phyloP scores from a whole-genome alignment of 2,797 vertebrate species.

The Megalops cyprinoides region DNA sequence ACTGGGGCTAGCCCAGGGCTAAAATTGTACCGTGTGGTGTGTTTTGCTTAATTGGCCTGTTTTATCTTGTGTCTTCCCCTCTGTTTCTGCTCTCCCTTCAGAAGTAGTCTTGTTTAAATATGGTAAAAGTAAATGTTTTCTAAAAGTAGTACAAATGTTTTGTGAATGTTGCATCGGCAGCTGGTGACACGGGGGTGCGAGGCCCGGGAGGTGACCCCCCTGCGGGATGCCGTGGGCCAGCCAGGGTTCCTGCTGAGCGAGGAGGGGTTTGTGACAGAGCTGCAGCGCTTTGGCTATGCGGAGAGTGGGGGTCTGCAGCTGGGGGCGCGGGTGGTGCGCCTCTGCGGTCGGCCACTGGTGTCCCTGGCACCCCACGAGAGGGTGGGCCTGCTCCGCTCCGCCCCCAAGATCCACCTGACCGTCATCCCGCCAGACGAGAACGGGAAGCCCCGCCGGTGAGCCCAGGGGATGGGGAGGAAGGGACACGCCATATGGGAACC shows the following conservation, averaged over 20 bases:
- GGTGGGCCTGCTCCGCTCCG: conserved; percentile 75
- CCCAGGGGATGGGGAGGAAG: not conserved
- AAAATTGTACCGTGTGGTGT: not conserved
- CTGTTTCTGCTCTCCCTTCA: not conserved
- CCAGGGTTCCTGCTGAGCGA: conserved; percentile 86
- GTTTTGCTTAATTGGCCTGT: not conserved
- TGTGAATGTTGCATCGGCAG: conserved; percentile 55
- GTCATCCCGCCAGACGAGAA: conserved; percentile 88
- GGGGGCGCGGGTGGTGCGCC: conserved; percentile 82
- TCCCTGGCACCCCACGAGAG: conserved; percentile 75
- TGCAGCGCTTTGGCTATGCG: conserved; percentile 88
- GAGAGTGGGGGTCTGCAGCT: conserved; percentile 86
- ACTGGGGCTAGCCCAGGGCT: not conserved
- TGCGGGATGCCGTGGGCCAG: conserved; percentile 85
- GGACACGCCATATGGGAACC: no score
- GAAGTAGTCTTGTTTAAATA: not conserved
- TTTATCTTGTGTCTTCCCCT: not conserved
- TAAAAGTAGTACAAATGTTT: not conserved
- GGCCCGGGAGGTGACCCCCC: conserved; percentile 83
- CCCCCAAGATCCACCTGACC: conserved; percentile 89
- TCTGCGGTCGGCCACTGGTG: conserved; percentile 82
- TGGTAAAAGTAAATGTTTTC: not conserved
- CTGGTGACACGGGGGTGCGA: conserved; percentile 89
- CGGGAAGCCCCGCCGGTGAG: conserved; percentile 88
- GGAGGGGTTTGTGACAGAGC: conserved; percentile 86